Evolutionary conservation across 2,797 vertebrate genomes (phyloP), one percentile per base, ranked within the genome.

Genomic region (Pelodytes ibericus): DNA sequence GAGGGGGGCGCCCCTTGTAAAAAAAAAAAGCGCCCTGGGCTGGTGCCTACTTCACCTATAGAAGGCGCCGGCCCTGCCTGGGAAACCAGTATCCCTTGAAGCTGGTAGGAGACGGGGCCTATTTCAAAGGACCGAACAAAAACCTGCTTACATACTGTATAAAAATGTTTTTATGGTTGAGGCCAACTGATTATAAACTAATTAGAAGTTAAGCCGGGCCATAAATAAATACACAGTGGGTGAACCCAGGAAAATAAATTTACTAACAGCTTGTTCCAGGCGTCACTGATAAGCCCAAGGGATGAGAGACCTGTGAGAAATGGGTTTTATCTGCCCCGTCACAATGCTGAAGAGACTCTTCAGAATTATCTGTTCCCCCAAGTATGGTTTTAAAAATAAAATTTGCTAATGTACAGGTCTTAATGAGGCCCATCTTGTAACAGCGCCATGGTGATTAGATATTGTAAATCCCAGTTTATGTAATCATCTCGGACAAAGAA

Each of bases 321-420:
- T 3, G 10, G n/a, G 20, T 51, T 66, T 78, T 72, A 78, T 78
- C 75, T 36, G 56, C 26, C 2, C 29, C 39, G 69, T 72, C 75
- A 66, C 67, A 16, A 44, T 36, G 41, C 75, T 78, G 69, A 62
- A 78, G 75, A 78, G 53, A 58, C 75, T 78, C 69, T 78, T 56
- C 47, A 25, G 29, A n/a, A 51, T 78, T 72, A 78, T 78, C 75
- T 49, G 68, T 44, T 66, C 69, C 16, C 61, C 29, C 69, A 61
- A 78, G 69, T 67, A 60, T 67, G 56, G 71, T 58, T 58, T 47
- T 67, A 72, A 53, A 72, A 57, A 33, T 67, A 44, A 61, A 57
- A 51, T 63, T 56, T 66, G 25, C 57, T 66, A 72, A 66, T 78
- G 68, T 47, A 7, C 57, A 15, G 59, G 47, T 2, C 36, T 39